Evolutionary conservation across 2,113 vertebrate genomes (phyloP), one percentile per base, ranked within the genome.

Genomic region (Neotoma lepida): DNA sequence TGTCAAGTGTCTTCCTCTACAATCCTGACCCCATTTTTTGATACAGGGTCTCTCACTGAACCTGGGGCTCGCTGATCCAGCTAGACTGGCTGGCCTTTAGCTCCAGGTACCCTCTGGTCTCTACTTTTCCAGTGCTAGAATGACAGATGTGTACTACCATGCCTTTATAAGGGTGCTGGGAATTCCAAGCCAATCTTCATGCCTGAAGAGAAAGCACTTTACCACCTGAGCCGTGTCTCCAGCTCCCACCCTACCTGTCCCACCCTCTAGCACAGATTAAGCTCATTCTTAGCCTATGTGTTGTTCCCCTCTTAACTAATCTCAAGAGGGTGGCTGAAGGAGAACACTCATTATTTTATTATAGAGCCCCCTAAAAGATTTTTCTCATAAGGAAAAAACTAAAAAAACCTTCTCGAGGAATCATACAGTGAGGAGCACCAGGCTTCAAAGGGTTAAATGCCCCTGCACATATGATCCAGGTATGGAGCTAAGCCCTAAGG

Each of bases 321-420:
- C 1, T 88, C n/a, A 58, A 64, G 8, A 70, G 86, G 22, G 15
- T 13, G 73, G 46, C 44, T 20, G 13, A 92, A 12, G 15, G 78
- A 41, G 22, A 26, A 4, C 9, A 20, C 49, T 58, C 41, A 22
- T 95, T 91, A 80, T 41, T 93, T 90, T 88, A 73, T 95, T 93
- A 49, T 74, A 71, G 46, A 95, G 39, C 35, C 22, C 63, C 33
- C 41, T 13, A 91, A 89, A 46, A 88, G 30, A 56, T 28, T 3
- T 89, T 87, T 76, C 58, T 15, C 66, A 92, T 77, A 66, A 71
- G 91, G 71, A 41, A 84, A 88, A 78, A 39, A n/a, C n/a, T n/a
- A n/a, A 13, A 28, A 82, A 9, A 82, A 54, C 26, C 51, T 63
- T 73, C 26, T 82, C 56, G 49, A 86, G 92, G 39, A 90, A 51